These are phyloP conservation scores for Danio choprae DNA, from an alignment of 2,797 vertebrate genomes.

Conservation along the genomic window DNA sequence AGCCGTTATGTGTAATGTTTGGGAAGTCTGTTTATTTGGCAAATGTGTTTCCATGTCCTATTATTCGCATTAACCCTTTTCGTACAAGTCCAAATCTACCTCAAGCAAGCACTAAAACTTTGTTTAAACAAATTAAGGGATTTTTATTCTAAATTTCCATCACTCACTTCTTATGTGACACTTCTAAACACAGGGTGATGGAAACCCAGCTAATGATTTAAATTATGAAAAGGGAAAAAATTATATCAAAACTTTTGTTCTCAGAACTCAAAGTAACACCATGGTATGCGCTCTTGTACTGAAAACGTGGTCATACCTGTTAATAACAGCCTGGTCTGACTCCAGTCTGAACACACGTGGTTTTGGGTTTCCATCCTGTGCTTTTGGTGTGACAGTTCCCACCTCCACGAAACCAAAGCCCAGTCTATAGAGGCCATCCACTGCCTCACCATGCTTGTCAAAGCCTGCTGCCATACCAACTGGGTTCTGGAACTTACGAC, in stretches of 20 bases:
- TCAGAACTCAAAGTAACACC: not conserved
- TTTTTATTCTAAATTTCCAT: no score
- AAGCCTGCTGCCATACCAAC: slow-evolving; percentile 96
- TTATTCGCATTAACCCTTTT: no score
- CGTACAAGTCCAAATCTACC: no score
- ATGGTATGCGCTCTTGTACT: not conserved
- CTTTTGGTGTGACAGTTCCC: slow-evolving; percentile 90
- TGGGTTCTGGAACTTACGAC: slow-evolving; percentile 89
- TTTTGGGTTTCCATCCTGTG: slow-evolving; percentile 92
- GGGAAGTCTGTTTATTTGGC: no score
- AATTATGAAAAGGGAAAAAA: not conserved
- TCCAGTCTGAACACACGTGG: slow-evolving; percentile 91
- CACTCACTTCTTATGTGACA: no score
- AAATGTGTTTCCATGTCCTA: no score
- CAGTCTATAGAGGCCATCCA: slow-evolving; percentile 90
- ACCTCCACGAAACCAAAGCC: slow-evolving; percentile 98
- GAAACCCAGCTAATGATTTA: no score
- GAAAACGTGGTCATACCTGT: slow-evolving; percentile 80
- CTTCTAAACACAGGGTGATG: no score
- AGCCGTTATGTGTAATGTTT: no score
- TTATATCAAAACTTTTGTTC: not conserved
- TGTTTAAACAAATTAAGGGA: no score
- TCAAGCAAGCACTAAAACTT: no score
- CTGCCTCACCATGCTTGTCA: slow-evolving; percentile 92
- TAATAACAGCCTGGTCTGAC: slow-evolving; percentile 88